These are phyloP conservation scores for Oithona nana DNA, from an alignment of 2,888 invertebrate genomes.

Conservation along the genomic window DNA sequence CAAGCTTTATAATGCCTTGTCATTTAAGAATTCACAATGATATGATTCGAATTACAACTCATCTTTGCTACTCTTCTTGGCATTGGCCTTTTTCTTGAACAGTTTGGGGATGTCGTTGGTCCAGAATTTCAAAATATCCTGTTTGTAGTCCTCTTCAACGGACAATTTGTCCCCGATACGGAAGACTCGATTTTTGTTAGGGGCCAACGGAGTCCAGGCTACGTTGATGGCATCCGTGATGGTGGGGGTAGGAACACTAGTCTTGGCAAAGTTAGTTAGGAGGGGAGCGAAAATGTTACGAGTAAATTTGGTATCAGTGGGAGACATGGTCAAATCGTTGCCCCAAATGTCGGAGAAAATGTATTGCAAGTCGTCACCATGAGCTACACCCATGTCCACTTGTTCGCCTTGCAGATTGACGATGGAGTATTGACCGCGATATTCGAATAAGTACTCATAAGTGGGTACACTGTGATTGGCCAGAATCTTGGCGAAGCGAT, in stretches of 20 bases:
- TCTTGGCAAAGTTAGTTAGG: slow-evolving; percentile 23
- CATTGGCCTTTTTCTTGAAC: slow-evolving; percentile 17
- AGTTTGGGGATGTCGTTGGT: slow-evolving; percentile 19
- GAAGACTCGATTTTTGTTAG: slow-evolving; percentile 21
- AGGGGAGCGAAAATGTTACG: slow-evolving; percentile 23
- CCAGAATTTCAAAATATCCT: slow-evolving; percentile 22
- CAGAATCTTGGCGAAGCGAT: slow-evolving; percentile 22
- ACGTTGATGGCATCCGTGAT: slow-evolving; percentile 20
- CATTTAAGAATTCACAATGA: not conserved
- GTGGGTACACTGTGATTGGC: slow-evolving; percentile 22
- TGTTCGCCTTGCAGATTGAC: slow-evolving; percentile 24
- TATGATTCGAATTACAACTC: not conserved
- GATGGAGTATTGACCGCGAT: slow-evolving; percentile 23
- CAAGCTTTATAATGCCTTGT: not conserved
- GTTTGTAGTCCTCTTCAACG: slow-evolving; percentile 21
- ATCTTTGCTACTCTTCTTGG: slow-evolving; percentile 4
- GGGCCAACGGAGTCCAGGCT: slow-evolving; percentile 22
- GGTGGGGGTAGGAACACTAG: slow-evolving; percentile 21
- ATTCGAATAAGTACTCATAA: slow-evolving; percentile 23
- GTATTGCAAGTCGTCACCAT: slow-evolving; percentile 24
- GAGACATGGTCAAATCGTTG: slow-evolving; percentile 21
- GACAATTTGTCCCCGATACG: slow-evolving; percentile 21
- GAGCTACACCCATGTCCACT: slow-evolving; percentile 23
- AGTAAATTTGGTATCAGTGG: slow-evolving; percentile 22
- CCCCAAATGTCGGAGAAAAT: slow-evolving; percentile 23